Base-by-base conservation (phyloP, 1,140 invertebrate genomes). In the Plodia interpunctella region DNA sequence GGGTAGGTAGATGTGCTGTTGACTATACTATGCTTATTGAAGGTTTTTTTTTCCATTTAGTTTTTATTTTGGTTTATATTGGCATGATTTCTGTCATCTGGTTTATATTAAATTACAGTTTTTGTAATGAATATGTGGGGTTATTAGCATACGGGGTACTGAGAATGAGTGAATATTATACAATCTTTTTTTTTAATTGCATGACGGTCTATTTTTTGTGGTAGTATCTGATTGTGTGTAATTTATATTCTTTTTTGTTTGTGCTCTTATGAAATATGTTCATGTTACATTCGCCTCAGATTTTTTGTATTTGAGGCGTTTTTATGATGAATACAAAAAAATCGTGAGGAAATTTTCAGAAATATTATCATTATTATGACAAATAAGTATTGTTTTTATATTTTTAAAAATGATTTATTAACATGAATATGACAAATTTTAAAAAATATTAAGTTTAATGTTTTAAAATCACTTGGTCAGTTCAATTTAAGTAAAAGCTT, bases 41-140 rank as follows among this genome's bases (percentile, higher is more conserved):
- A 3, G 21, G 10, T 35, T 65, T 77, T 76, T 80, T 76, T 88
- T 80, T 78, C 55, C 62, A 60, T 30, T 52, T 9, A 9, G 61
- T 56, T 85, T 88, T 84, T 87, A n/a, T 83, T 68, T 76, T 68
- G 38, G 19, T 52, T 63, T 63, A 72, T 70, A 86, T 82, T 88
- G 73, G 80, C 83, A 65, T 69, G 78, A 87, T 87, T 87, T 77
- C 74, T 83, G 78, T 85, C 79, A 70, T 84, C 76, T 83, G 79
- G 78, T 85, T 87, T 88, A 86, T 88, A 88, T 87, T 87, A 84
- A 86, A 86, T 88, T 88, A 88, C 78, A 65, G 78, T 88, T 86
- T 86, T 87, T 84, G 78, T 83, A 84, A 87, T 87, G 74, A 80
- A 87, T 83, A 88, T 82, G 80, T 82, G 85, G 83, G 85, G 54